These are phyloP conservation scores for Apotomis capreana DNA, from an alignment of 2,888 invertebrate genomes.

Conservation along the genomic window DNA sequence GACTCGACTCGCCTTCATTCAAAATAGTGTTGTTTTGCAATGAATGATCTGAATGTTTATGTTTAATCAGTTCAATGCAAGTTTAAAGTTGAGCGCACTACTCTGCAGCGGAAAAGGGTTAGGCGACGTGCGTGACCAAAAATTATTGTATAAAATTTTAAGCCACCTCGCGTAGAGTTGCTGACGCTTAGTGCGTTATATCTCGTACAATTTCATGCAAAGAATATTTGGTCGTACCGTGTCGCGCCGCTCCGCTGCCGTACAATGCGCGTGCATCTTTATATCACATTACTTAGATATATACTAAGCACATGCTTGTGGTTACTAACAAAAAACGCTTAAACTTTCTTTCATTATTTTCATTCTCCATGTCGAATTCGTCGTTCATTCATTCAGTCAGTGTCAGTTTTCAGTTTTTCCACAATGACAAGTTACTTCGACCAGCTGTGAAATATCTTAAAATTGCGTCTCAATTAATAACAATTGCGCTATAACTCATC, in stretches of 20 bases:
- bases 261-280: too few species aligned
- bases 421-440: constrained; percentile 72
- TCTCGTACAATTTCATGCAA: too few species aligned
- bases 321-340: constrained; percentile 22
- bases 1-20: constrained; percentile 33
- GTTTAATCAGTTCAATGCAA: constrained; percentile 6
- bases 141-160: too few species aligned
- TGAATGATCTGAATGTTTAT: constrained; percentile 3
- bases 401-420: constrained; percentile 50
- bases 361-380: constrained; percentile 25
- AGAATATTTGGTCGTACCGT: too few species aligned
- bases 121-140: too few species aligned
- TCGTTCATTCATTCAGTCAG: constrained; percentile 40
- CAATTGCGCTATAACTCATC: constrained; percentile 51
- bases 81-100: not conserved
- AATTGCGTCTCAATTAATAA: constrained; percentile 70
- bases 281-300: constrained; percentile 1
- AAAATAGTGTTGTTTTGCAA: constrained; percentile 29
- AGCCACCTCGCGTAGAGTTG: too few species aligned
- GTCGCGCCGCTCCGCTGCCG: too few species aligned
- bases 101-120: too few species aligned
- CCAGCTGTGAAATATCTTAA: constrained; percentile 73
- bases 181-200: too few species aligned
- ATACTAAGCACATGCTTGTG: not conserved
- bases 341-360: constrained; percentile 37